Evolutionary conservation across 2,797 vertebrate genomes (phyloP), one percentile per base, ranked within the genome.

Genomic region (Fringilla coelebs): DNA sequence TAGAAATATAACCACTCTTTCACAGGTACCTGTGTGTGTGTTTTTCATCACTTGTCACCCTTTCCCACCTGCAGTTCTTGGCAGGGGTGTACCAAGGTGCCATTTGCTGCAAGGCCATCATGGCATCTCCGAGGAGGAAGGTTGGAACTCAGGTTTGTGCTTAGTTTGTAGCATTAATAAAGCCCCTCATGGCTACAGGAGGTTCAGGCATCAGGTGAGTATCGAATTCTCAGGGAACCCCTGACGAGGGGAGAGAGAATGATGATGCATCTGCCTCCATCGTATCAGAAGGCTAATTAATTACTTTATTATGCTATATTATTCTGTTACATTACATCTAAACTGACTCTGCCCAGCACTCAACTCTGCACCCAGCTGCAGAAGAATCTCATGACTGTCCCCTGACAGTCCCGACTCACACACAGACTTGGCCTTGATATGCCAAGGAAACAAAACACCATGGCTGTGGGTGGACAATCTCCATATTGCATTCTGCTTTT

Each of bases 1-100:
- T 70, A 85, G 83, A 95, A 95, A 94, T 88, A 79, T 63, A 94
- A 85, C 19, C 63, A 49, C 10, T 87, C 32, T 94, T 96, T 95
- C 85, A 71, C 34, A 61, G 61, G 32, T 74, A 5, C 43, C 61
- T 38, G 60, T 86, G 89, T 88, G 43, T 0, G 12, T 93, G 66
- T 67, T 48, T 85, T 91, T 61, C n/a, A 32, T 81, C 49, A 3
- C 7, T 17, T 25, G 8, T 65, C 22, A 5, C 17, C 77, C 62
- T 84, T 67, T 57, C n/a, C 76, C 61, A 55, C 43, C 21, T 32
- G 21, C 61, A 52, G 21, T 19, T 51, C 54, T 41, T 18, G 14
- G 34, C 73, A 45, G 68, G 31, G 38, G 2, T 38, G 49, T 7
- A 4, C 77, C 6, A 0, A 3, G 52, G 31, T 83, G 51, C 28